phyloP scores from a whole-genome alignment of 1,140 invertebrate species.

The Sinella curviseta region DNA sequence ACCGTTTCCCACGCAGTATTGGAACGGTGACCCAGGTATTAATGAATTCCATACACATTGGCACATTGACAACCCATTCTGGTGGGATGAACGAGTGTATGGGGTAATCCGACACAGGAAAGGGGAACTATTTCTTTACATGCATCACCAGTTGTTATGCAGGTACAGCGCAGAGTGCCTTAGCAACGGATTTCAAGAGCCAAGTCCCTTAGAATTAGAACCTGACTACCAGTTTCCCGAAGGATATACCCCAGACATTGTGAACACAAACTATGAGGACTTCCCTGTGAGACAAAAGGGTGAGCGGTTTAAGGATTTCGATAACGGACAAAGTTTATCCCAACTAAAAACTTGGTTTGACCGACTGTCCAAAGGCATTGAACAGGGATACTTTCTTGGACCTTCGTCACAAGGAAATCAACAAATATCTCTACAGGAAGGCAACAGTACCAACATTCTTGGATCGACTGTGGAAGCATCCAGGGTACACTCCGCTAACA shows the following conservation, averaged over 20 bases:
- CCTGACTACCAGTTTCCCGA: neutral
- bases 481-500: neutral
- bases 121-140: constrained; percentile 42
- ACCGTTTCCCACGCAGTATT: neutral
- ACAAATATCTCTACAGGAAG: neutral
- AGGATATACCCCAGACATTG: neutral
- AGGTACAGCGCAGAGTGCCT: constrained; percentile 54
- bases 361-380: neutral
- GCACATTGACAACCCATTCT: constrained; percentile 12
- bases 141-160: constrained; percentile 52
- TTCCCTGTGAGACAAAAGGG: neutral
- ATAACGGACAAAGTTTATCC: neutral
- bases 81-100: neutral
- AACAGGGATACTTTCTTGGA: neutral
- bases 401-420: neutral
- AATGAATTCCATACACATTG: constrained; percentile 13
- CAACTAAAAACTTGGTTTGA: neutral
- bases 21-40: neutral
- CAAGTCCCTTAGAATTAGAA: neutral
- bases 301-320: neutral
- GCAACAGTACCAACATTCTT: neutral
- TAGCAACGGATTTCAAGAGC: constrained; percentile 43
- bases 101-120: neutral
- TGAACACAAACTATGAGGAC: neutral
- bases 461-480: neutral